Percentiles rank a stretch among this genome's conserved stretches.
Conservation (phyloP, 1,140 invertebrate genomes). For the Ericerus pela region DNA sequence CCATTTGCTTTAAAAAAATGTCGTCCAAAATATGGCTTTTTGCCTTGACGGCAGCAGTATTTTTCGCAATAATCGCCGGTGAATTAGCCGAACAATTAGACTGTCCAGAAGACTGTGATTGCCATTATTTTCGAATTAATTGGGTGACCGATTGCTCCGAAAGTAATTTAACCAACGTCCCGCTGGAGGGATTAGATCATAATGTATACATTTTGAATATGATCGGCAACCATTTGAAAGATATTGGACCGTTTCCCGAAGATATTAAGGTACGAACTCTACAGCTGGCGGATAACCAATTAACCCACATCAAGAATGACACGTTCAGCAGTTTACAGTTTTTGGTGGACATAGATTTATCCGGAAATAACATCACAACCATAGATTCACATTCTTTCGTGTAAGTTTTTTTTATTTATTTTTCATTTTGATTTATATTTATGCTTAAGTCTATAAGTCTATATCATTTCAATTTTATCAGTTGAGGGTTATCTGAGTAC, state of each 20-base stretch:
- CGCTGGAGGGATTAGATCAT: slow-evolving; percentile 41
- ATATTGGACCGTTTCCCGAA: slow-evolving; percentile 40
- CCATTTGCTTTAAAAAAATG: too few species aligned
- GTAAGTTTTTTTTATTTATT: slow-evolving; percentile 34
- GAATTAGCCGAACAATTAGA: slow-evolving; percentile 34
- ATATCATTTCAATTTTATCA: too few species aligned
- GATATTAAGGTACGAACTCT: slow-evolving; percentile 50
- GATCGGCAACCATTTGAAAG: slow-evolving; percentile 49
- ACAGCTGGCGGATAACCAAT: slow-evolving; percentile 49
- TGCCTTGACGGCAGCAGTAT: background rate
- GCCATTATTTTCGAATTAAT: slow-evolving; percentile 57
- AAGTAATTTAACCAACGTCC: slow-evolving; percentile 52
- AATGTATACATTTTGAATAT: slow-evolving; percentile 55
- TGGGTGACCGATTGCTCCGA: slow-evolving; percentile 62
- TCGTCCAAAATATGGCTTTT: background rate
- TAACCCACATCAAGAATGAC: slow-evolving; percentile 41
- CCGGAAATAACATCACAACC: slow-evolving; percentile 42
- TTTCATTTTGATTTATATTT: background rate
- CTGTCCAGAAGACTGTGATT: slow-evolving; percentile 55
- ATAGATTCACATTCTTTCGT: slow-evolving; percentile 49
- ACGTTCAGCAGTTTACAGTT: slow-evolving; percentile 46
- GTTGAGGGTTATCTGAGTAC: too few species aligned
- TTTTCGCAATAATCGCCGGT: background rate
- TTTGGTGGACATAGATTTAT: slow-evolving; percentile 52
- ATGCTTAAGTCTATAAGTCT: background rate